phyloP scores from a whole-genome alignment of 2,888 invertebrate species.

The Epistrophella euchroma region DNA sequence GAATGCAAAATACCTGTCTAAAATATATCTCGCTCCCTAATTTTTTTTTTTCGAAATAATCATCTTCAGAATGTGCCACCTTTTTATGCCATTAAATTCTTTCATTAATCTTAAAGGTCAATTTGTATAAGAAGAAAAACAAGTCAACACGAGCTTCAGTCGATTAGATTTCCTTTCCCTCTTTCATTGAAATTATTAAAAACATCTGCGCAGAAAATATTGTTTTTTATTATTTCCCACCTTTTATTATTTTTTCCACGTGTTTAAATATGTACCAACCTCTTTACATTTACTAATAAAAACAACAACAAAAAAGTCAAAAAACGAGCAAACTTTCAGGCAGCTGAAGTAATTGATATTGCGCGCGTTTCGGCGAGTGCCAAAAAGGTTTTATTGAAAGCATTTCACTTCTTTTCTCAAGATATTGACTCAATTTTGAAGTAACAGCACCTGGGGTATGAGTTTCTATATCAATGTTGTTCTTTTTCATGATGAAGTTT shows the following conservation, averaged over 20 bases:
- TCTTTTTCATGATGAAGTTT: conserved; percentile 8
- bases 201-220: conserved; percentile 16
- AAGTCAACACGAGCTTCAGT: not conserved
- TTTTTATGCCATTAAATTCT: not conserved
- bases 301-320: not conserved
- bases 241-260: conserved; percentile 7
- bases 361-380: conserved; percentile 5
- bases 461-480: conserved; percentile 6
- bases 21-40: not conserved
- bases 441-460: conserved; percentile 12
- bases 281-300: not conserved
- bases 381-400: conserved; percentile 46
- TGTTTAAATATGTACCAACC: not conserved
- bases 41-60: not conserved
- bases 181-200: no score
- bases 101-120: conserved; percentile 2
- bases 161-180: conserved; percentile 14
- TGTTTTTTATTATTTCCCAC: conserved; percentile 20
- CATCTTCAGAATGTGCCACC: not conserved
- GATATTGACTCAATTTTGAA: conserved; percentile 57
- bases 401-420: conserved; percentile 16
- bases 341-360: conserved; percentile 50
- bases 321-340: conserved; percentile 23
- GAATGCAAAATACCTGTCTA: not conserved
- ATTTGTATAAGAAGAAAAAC: not conserved